Evolutionary conservation across 2,113 vertebrate genomes (phyloP).

Genomic region (Spea multiplicata): DNA sequence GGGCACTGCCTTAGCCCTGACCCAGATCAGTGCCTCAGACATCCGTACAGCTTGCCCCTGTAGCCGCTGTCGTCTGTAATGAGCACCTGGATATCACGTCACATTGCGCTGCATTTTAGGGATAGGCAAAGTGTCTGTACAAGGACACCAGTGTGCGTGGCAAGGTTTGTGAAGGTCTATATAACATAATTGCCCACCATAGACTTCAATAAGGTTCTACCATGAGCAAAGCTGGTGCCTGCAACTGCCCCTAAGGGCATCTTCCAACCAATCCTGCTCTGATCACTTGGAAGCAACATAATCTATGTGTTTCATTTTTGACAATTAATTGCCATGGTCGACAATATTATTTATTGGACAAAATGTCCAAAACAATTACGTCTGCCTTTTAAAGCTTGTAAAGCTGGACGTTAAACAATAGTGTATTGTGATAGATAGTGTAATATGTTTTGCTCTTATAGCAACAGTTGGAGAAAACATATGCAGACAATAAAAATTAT

Average conservation of each 20-base stretch:
- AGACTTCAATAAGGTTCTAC: background rate
- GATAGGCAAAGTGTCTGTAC: too few relatives aligned
- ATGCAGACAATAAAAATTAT: slow-evolving; percentile 70
- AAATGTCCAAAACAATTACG: background rate
- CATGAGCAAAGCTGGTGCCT: too few relatives aligned
- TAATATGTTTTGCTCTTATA: slow-evolving; percentile 58
- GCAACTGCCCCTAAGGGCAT: background rate
- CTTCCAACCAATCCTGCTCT: background rate
- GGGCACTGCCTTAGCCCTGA: too few relatives aligned
- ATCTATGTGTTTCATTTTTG: background rate
- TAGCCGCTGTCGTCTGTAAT: too few relatives aligned
- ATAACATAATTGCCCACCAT: too few relatives aligned
- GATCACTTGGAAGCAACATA: background rate
- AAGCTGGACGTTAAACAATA: slow-evolving; percentile 63
- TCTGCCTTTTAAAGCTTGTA: slow-evolving; percentile 36
- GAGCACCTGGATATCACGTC: too few relatives aligned
- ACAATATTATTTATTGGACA: background rate
- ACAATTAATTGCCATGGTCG: background rate
- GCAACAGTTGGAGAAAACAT: slow-evolving; percentile 60
- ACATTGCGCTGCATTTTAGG: too few relatives aligned
- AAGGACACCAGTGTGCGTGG: too few relatives aligned
- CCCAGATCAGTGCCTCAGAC: too few relatives aligned
- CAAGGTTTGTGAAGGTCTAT: too few relatives aligned
- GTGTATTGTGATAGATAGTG: slow-evolving; percentile 58
- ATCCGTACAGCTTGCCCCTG: too few relatives aligned